These are phyloP conservation scores for Coenonympha arcania DNA, from an alignment of 2,888 invertebrate genomes.

Conservation along the genomic window DNA sequence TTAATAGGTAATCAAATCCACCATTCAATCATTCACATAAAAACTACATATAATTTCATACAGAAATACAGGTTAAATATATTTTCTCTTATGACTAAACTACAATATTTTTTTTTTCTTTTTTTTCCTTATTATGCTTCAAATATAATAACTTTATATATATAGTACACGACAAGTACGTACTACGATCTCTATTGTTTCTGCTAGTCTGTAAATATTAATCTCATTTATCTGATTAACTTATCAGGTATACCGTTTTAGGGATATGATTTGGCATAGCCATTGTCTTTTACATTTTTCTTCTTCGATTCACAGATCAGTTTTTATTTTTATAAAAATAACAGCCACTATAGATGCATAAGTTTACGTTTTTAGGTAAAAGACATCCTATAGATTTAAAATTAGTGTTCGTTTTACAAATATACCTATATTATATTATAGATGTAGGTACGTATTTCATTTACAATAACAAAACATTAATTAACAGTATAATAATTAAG, in stretches of 20 bases:
- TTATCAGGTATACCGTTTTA: slow-evolving; percentile 65
- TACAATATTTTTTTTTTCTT: slow-evolving; percentile 68
- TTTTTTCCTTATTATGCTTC: slow-evolving; percentile 68
- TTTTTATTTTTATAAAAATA: slow-evolving; percentile 17
- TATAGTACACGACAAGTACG: slow-evolving; percentile 51
- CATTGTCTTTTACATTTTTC: slow-evolving; percentile 23
- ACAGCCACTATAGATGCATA: slow-evolving; percentile 12
- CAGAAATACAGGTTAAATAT: slow-evolving; percentile 75
- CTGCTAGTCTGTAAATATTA: slow-evolving; percentile 58
- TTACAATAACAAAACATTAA: slow-evolving; percentile 16
- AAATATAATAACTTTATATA: slow-evolving; percentile 61
- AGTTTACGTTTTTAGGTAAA: slow-evolving; percentile 13
- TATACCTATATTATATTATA: background rate
- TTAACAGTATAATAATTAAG: too few species aligned
- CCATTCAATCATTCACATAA: slow-evolving; percentile 70
- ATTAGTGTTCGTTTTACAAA: slow-evolving; percentile 15
- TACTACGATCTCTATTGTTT: slow-evolving; percentile 43
- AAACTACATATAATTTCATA: slow-evolving; percentile 75
- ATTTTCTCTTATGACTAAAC: slow-evolving; percentile 68
- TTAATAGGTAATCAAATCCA: slow-evolving; percentile 64
- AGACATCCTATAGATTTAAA: slow-evolving; percentile 9
- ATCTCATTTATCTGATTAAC: slow-evolving; percentile 47
- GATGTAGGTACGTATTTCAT: slow-evolving; percentile 5
- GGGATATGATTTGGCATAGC: slow-evolving; percentile 59
- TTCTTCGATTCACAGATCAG: slow-evolving; percentile 6